Evolutionary conservation across 2,797 vertebrate species (phyloP).

Genomic region (Dromococcyx pavoninus): DNA sequence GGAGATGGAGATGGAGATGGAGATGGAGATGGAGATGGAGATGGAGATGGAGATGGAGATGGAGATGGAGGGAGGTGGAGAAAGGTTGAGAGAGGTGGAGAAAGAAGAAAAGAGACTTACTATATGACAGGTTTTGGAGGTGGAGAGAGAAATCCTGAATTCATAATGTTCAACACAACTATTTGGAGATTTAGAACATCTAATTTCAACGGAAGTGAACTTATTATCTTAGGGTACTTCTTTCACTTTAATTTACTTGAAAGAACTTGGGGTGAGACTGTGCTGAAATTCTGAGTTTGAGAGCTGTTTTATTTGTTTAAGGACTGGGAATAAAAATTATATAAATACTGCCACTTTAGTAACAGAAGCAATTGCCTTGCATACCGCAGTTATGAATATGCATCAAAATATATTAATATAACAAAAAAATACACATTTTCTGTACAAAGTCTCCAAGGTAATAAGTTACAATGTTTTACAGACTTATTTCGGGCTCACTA

Average conservation of each 20-base stretch:
- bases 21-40: background rate
- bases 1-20: too few species aligned
- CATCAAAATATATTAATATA: background rate
- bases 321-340: background rate
- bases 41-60: too few species aligned
- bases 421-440: background rate
- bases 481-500: background rate
- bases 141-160: background rate
- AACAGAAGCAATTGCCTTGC: background rate
- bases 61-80: background rate
- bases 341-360: background rate
- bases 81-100: background rate
- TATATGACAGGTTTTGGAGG: background rate
- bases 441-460: background rate
- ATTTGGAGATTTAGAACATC: background rate
- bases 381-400: background rate
- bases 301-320: background rate
- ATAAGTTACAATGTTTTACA: background rate
- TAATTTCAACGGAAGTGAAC: background rate
- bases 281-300: background rate
- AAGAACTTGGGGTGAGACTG: background rate
- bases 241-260: background rate
- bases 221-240: background rate
- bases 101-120: background rate
- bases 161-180: background rate